Percentiles rank a stretch among this genome's conserved stretches.
phyloP scores from a whole-genome alignment of 2,888 invertebrate genomes.

The Thalpophila matura region DNA sequence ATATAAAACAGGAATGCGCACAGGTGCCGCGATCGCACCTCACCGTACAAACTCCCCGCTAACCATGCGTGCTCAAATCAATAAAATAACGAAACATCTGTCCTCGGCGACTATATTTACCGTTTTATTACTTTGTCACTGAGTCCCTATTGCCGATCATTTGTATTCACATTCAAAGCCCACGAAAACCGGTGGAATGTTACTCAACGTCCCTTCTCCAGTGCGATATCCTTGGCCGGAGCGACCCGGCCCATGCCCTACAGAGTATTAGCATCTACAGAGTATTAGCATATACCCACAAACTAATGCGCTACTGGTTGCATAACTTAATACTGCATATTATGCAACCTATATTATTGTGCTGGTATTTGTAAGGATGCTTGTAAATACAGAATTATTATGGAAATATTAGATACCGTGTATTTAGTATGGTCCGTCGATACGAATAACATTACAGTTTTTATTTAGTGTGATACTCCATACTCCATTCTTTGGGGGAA shows the following conservation, averaged over 20 bases:
- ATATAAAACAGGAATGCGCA: slow-evolving; percentile 44
- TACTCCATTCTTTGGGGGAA: slow-evolving; percentile 14
- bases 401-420: not conserved
- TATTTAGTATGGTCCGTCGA: not conserved
- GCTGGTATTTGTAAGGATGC: slow-evolving; percentile 31
- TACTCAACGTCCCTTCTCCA: slow-evolving; percentile 76
- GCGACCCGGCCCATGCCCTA: slow-evolving; percentile 67
- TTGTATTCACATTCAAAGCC: slow-evolving; percentile 59
- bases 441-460: not conserved
- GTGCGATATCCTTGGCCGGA: slow-evolving; percentile 73
- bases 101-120: slow-evolving; percentile 3
- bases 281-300: slow-evolving; percentile 68
- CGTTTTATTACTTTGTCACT: slow-evolving; percentile 25
- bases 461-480: not conserved
- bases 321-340: slow-evolving; percentile 58
- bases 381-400: slow-evolving; percentile 7
- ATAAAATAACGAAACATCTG: slow-evolving; percentile 44
- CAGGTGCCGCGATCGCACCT: slow-evolving; percentile 42
- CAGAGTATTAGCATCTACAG: slow-evolving; percentile 70
- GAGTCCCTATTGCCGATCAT: slow-evolving; percentile 31
- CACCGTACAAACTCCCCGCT: slow-evolving; percentile 22
- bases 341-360: slow-evolving; percentile 47
- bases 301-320: slow-evolving; percentile 58
- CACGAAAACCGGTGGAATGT: slow-evolving; percentile 70
- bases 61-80: slow-evolving; percentile 35